Percentiles rank a stretch among this genome's conserved stretches.
Evolutionary conservation across 1,140 invertebrate species (phyloP).

Genomic region (Pseudomyrmex gracilis): DNA sequence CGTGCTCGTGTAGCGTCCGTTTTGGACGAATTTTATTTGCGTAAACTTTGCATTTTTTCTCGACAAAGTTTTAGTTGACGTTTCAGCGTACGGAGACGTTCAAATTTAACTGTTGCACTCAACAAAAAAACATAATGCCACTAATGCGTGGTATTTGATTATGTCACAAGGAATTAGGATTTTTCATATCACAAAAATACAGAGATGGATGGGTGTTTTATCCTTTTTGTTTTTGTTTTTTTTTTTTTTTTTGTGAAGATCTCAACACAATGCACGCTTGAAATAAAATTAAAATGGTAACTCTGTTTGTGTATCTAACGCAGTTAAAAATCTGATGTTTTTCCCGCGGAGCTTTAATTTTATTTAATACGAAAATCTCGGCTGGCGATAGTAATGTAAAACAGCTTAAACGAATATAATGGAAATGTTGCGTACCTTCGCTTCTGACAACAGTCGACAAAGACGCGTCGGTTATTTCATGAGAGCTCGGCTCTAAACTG

Average conservation of each 20-base stretch:
- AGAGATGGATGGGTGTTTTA: not conserved
- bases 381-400: not conserved
- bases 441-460: slow-evolving; percentile 61
- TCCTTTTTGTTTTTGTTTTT: no score
- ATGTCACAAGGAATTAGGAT: slow-evolving; percentile 20
- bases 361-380: slow-evolving; percentile 39
- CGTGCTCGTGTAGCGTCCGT: no score
- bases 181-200: not conserved
- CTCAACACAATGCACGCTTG: not conserved
- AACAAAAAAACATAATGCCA: no score
- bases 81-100: not conserved
- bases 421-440: slow-evolving; percentile 64
- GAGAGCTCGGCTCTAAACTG: slow-evolving; percentile 61
- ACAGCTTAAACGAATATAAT: slow-evolving; percentile 36
- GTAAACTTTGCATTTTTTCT: not conserved
- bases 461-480: slow-evolving; percentile 68
- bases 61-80: no score
- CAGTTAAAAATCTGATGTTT: slow-evolving; percentile 23
- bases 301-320: not conserved
- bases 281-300: slow-evolving; percentile 15
- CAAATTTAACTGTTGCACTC: not conserved
- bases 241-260: slow-evolving; percentile 17
- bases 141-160: not conserved
- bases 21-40: not conserved
- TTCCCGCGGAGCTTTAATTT: slow-evolving; percentile 11